Percentiles rank a stretch among this genome's conserved stretches.
These are phyloP conservation scores for Terebella lapidaria DNA, from an alignment of 2,888 invertebrate genomes.

Conservation along the genomic window DNA sequence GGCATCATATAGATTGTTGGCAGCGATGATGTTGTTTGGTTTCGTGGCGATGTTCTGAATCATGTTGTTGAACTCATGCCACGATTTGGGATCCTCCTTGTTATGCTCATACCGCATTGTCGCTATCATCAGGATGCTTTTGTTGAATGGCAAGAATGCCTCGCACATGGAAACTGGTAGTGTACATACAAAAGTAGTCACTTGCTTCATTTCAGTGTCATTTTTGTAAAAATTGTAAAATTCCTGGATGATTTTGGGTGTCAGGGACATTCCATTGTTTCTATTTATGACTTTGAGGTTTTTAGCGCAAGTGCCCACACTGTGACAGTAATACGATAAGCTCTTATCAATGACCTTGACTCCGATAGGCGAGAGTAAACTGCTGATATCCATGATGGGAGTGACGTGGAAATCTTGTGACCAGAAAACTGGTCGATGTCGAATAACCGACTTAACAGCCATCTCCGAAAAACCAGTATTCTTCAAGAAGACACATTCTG, in stretches of 20 bases:
- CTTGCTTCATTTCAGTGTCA: conserved; percentile 21
- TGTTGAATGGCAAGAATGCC: conserved; percentile 24
- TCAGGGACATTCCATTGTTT: conserved; percentile 26
- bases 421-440: conserved; percentile 25
- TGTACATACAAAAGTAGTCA: conserved; percentile 26
- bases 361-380: conserved; percentile 25
- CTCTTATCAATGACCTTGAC: conserved; percentile 28
- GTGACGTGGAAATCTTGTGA: conserved; percentile 29
- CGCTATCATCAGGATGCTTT: conserved; percentile 26
- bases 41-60: conserved; percentile 11
- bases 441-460: conserved; percentile 20
- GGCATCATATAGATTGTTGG: conserved; percentile 30
- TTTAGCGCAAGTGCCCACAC: conserved; percentile 25
- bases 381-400: conserved; percentile 28
- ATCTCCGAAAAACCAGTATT: conserved; percentile 25
- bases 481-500: conserved; percentile 25
- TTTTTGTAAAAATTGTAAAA: conserved; percentile 24
- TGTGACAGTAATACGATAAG: conserved; percentile 25
- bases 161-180: conserved; percentile 29
- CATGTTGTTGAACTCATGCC: conserved; percentile 19
- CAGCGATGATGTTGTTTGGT: conserved; percentile 21
- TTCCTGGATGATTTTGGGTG: conserved; percentile 19
- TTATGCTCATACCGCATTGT: conserved; percentile 27
- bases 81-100: conserved; percentile 17
- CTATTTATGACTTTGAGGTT: conserved; percentile 24